Base-by-base conservation (phyloP, 2,797 vertebrate genomes). In the Dipus sagitta region DNA sequence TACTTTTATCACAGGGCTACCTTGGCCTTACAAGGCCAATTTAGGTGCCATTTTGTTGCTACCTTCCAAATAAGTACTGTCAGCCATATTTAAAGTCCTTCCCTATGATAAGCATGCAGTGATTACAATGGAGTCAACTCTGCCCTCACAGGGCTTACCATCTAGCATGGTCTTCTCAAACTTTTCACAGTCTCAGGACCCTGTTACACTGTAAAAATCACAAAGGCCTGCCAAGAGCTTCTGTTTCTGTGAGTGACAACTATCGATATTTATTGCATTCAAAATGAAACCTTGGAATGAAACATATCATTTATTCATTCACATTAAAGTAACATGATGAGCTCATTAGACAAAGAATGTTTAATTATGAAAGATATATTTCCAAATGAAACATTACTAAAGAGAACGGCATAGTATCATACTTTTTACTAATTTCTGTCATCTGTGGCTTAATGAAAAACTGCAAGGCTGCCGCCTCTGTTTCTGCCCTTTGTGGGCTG, bases 371-470 rank as follows among this genome's bases (percentile, higher is more conserved):
- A 89, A 88, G 26, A 60, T 34, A 54, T 88, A 86, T 94, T 68
- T 34, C 14, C 23, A 68, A 94, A 87, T 4, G 93, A 88, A 67
- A 77, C 21, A 34, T 79, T 80, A 76, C 26, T 62, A 64, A 81
- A 26, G 71, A 75, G 26, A 89, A 28, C 70, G 58, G 2, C 38
- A 62, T 88, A 75, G 15, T 60, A 76, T 76, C 70, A 13, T n/a
- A 58, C 68, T 83, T 92, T 92, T 67, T 89, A 68, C 42, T 90
- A 34, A 65, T 93, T 26, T 89, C 52, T 80, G 86, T 86, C 71
- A 52, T 83, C 9, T n/a, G 10, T 85, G 71, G 67, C 67, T 30
- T 88, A 70, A 76, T 95, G 71, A 65, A 71, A 74, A 83, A 60
- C 14, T 83, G 30, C 28, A 86, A 42, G 32, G 38, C 67, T 78